These are phyloP conservation scores for Pollachius pollachius DNA, from an alignment of 2,113 vertebrate species.

Conservation along the genomic window DNA sequence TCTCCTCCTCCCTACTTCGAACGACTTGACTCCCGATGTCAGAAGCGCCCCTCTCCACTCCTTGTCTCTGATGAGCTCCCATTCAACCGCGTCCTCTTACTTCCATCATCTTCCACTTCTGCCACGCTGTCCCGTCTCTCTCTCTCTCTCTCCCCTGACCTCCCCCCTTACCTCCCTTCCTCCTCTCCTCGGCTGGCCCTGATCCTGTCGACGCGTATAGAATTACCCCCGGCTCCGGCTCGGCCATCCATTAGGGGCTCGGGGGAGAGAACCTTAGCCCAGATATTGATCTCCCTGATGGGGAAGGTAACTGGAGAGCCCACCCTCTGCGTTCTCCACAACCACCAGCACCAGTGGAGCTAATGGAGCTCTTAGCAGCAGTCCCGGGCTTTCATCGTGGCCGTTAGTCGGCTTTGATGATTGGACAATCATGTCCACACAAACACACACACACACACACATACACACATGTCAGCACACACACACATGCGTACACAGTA, in stretches of 20 bases:
- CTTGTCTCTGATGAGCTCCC: background rate
- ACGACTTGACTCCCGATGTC: too few species aligned
- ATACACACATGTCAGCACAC: constrained; percentile 16
- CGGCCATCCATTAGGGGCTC: constrained; percentile 93
- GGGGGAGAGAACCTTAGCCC: constrained; percentile 91
- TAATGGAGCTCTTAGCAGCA: constrained; percentile 65
- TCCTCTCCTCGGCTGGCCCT: constrained; percentile 27
- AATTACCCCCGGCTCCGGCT: constrained; percentile 90
- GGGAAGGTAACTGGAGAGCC: constrained; percentile 87
- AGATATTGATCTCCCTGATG: constrained; percentile 94
- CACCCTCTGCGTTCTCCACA: constrained; percentile 69
- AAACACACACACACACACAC: constrained; percentile 20
- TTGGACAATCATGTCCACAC: constrained; percentile 27
- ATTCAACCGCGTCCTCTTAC: background rate
- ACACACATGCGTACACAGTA: too few species aligned
- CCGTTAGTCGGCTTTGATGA: constrained; percentile 22
- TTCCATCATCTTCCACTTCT: background rate
- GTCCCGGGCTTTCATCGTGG: constrained; percentile 23
- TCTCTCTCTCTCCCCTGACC: constrained; percentile 28
- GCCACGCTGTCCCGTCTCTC: background rate
- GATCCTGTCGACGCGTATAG: constrained; percentile 87
- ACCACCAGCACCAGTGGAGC: constrained; percentile 51
- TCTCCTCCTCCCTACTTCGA: background rate
- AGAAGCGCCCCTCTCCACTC: background rate
- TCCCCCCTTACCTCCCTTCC: constrained; percentile 47